Conservation (phyloP, 2,888 invertebrate genomes). For the Diaphora mendica region DNA sequence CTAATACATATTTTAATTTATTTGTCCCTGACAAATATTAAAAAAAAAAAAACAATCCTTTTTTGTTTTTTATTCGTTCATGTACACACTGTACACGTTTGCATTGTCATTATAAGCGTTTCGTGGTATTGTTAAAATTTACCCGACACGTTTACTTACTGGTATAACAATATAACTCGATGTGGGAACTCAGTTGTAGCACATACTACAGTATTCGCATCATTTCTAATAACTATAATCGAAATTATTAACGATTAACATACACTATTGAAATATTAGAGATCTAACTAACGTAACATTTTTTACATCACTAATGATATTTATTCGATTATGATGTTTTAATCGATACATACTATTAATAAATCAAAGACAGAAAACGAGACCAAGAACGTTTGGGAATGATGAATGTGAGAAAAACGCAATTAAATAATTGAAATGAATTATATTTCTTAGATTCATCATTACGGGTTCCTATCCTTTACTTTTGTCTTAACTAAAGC, state of each 20-base stretch:
- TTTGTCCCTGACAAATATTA: neutral
- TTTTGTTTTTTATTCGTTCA: conserved; percentile 20
- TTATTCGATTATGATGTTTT: neutral
- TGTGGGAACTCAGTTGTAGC: conserved; percentile 25
- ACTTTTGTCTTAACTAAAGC: neutral
- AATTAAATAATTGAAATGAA: neutral
- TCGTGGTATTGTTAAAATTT: conserved; percentile 46
- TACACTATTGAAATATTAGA: neutral
- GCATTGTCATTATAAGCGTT: conserved; percentile 39
- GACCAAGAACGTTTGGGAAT: no score
- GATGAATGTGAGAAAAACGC: neutral
- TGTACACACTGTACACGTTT: conserved; percentile 25
- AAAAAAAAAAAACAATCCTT: neutral
- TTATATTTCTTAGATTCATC: neutral
- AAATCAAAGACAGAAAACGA: neutral
- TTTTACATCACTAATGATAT: neutral
- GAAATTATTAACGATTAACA: neutral
- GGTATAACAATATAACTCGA: conserved; percentile 34
- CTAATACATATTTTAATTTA: neutral
- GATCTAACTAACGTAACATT: neutral
- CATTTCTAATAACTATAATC: neutral
- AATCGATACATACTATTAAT: no score
- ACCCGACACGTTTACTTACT: conserved; percentile 39
- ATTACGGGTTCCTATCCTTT: neutral
- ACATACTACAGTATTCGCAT: conserved; percentile 21